Percentiles rank a stretch among this genome's conserved stretches.
Conservation (phyloP, 2,888 invertebrate species). For the Sarcophaga variegata region DNA sequence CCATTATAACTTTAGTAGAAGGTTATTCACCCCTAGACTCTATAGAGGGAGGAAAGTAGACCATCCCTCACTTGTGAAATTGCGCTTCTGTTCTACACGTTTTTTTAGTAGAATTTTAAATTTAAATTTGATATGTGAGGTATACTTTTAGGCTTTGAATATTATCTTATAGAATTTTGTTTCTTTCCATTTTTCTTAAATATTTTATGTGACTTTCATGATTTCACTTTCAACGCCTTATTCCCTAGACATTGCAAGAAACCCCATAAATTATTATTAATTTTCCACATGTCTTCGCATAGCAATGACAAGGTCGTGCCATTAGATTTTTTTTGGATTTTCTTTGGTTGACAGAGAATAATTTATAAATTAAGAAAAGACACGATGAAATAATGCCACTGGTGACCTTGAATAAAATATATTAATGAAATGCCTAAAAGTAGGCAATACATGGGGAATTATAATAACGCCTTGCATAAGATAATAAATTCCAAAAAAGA, state of each 20-base stretch:
- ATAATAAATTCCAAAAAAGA: not conserved
- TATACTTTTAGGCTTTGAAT: not conserved
- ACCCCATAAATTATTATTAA: constrained; percentile 57
- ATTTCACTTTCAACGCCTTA: constrained; percentile 30
- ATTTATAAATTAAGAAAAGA: not conserved
- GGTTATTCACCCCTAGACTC: too few relatives aligned
- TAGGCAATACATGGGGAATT: constrained; percentile 14
- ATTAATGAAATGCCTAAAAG: constrained; percentile 20
- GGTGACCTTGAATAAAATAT: constrained; percentile 42
- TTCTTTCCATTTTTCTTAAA: not conserved
- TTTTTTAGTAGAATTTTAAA: too few relatives aligned
- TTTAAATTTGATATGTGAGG: not conserved
- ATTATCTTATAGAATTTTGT: not conserved
- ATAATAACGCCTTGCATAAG: not conserved
- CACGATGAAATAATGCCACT: constrained; percentile 29
- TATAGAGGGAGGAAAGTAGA: too few relatives aligned
- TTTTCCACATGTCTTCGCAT: constrained; percentile 37
- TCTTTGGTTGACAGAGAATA: not conserved
- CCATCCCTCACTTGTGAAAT: too few relatives aligned
- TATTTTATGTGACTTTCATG: not conserved
- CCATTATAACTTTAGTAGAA: too few relatives aligned
- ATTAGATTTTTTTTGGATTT: not conserved
- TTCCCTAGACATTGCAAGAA: constrained; percentile 21
- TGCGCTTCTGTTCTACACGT: too few relatives aligned
- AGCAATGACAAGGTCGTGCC: constrained; percentile 55